Evolutionary conservation across 2,113 vertebrate genomes (phyloP).

Genomic region (Panthera tigris): DNA sequence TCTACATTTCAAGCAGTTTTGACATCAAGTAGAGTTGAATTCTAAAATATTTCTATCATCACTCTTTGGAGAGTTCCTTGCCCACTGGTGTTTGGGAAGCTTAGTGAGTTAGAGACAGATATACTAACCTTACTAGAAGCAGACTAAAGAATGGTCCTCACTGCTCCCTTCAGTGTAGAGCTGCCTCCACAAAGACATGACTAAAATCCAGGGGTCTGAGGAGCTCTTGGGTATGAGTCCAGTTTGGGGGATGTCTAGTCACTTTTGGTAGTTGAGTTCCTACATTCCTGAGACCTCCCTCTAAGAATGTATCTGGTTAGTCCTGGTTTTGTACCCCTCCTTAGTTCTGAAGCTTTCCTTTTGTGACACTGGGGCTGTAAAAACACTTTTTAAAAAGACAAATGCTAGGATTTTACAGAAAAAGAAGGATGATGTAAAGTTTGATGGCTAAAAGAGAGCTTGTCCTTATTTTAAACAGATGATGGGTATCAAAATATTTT

Average conservation of each 20-base stretch:
- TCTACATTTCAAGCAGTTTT: neutral
- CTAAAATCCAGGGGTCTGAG: neutral
- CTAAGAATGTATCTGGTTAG: neutral
- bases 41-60: neutral
- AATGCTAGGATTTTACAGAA: neutral
- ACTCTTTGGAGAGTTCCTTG: neutral
- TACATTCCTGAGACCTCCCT: neutral
- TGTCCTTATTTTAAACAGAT: neutral
- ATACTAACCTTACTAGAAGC: neutral
- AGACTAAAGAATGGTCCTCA: neutral
- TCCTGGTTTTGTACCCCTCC: neutral
- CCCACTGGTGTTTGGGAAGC: neutral
- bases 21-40: neutral
- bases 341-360: neutral
- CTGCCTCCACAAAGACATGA: neutral
- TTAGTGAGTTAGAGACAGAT: neutral
- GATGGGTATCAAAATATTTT: neutral
- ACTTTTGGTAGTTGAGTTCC: neutral
- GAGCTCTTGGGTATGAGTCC: neutral
- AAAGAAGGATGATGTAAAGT: neutral
- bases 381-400: neutral
- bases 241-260: neutral
- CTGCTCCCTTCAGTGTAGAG: neutral
- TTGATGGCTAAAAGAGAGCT: neutral
- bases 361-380: neutral